Evolutionary conservation across 2,797 vertebrate species (phyloP), one percentile per base, ranked within the genome.

Genomic region (Loriculus beryllinus): DNA sequence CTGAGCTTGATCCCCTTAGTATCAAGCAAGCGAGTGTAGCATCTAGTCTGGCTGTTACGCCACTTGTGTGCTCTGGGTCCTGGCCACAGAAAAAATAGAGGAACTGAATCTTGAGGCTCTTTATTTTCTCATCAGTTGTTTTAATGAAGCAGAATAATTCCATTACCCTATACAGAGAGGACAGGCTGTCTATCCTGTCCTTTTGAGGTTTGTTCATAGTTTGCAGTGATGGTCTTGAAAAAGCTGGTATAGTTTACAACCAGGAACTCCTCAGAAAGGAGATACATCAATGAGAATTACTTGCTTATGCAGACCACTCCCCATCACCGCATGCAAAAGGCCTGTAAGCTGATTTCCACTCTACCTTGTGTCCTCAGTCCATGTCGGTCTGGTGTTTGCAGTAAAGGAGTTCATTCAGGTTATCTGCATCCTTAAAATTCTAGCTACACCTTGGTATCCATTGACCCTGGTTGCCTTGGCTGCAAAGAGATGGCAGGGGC

Each of bases 101-200:
- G 48, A 83, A 88, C 28, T 35, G 39, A 79, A 74, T 79, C 40
- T 74, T 26, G 3, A 94, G 48, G 51, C 12, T 81, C 37, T 67
- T 79, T 77, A 17, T 93, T 94, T 86, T 70, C 67, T 92, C 63
- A 69, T 82, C 85, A 68, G 39, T 63, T 84, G 59, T 86, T 91
- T 82, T 86, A 92, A 81, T 70, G 40, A 83, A 93, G 77, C 63
- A 86, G 63, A 96, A 84, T 94, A 92, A 92, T 90, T 87, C 79
- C 40, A 25, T 92, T 90, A 79, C 26, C 52, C 35, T 79, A n/a
- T 40, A 79, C 4, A 90, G 56, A 84, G 21, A 20, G 56, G 47
- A 56, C 42, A 37, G 52, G 25, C 33, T 76, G 40, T 60, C 67
- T 84, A 0, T 33, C 82, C 69, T 70, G 21, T 39, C 39, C 31